phyloP scores from a whole-genome alignment of 2,797 vertebrate genomes.

The Cirrhinus molitorella region DNA sequence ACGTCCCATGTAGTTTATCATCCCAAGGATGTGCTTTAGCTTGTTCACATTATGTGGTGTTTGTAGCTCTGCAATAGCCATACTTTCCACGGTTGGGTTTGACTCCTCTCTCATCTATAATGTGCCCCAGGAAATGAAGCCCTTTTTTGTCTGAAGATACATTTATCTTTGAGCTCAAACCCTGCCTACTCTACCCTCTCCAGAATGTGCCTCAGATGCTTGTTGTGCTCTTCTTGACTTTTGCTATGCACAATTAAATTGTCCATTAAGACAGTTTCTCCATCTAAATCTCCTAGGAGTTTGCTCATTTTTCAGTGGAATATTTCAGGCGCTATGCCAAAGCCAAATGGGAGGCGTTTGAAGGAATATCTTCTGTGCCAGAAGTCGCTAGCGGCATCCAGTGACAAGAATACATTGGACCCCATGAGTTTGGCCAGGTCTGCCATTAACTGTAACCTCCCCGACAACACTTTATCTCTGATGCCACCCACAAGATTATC shows the following conservation, averaged over 20 bases:
- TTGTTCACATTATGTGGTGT: not conserved
- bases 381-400: conserved; percentile 2
- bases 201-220: not conserved
- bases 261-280: conserved; percentile 4
- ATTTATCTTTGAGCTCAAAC: not conserved
- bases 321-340: conserved; percentile 23
- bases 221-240: not conserved
- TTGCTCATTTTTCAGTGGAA: conserved; percentile 38
- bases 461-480: too few relatives aligned
- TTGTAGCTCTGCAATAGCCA: not conserved
- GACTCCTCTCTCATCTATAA: not conserved
- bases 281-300: conserved; percentile 21
- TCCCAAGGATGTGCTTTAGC: not conserved
- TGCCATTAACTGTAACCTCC: too few relatives aligned
- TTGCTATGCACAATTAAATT: not conserved
- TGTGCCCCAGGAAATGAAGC: not conserved
- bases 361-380: conserved; percentile 43
- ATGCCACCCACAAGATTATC: too few relatives aligned
- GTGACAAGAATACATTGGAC: conserved; percentile 29
- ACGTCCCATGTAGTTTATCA: not conserved
- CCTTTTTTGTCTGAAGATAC: not conserved
- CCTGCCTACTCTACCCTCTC: not conserved
- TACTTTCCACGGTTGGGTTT: not conserved
- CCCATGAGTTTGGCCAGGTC: not conserved
- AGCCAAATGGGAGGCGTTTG: conserved; percentile 26